phyloP scores from a whole-genome alignment of 2,113 vertebrate genomes.

The Ptilorrhoa leucosticta region DNA sequence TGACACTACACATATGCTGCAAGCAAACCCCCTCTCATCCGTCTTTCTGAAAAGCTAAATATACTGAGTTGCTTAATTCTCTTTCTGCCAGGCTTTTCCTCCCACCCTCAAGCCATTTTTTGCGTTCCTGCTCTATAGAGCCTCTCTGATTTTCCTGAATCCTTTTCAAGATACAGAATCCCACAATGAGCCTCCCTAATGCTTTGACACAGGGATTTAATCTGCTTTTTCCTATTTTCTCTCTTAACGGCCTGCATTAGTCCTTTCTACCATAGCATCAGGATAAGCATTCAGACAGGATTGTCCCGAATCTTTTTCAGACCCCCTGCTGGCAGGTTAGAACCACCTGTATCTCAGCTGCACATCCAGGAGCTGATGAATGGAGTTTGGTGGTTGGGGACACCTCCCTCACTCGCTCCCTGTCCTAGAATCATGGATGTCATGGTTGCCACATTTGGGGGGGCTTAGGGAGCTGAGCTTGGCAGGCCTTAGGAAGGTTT shows the following conservation, averaged over 20 bases:
- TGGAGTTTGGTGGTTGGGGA: neutral
- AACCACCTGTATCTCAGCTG: neutral
- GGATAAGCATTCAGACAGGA: neutral
- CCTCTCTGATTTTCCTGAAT: neutral
- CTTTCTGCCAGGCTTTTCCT: conserved; percentile 25
- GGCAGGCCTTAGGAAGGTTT: neutral
- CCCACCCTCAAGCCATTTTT: conserved; percentile 26
- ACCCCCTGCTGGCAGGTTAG: neutral
- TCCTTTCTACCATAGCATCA: neutral
- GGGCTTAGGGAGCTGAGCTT: neutral
- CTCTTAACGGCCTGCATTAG: neutral
- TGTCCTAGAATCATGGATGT: neutral
- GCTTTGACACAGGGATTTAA: neutral
- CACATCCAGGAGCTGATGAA: neutral
- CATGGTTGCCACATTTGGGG: neutral
- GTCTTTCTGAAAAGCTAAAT: conserved; percentile 45
- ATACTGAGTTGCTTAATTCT: conserved; percentile 23
- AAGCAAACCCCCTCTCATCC: conserved; percentile 26
- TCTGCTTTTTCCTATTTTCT: neutral
- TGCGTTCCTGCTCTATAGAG: neutral
- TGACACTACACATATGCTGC: conserved; percentile 47
- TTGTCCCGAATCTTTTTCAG: neutral
- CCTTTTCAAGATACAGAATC: neutral
- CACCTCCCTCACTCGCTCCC: fast-evolving
- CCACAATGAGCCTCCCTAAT: neutral